phyloP scores from a whole-genome alignment of 2,888 invertebrate species.

The Oxystoma pomonae region DNA sequence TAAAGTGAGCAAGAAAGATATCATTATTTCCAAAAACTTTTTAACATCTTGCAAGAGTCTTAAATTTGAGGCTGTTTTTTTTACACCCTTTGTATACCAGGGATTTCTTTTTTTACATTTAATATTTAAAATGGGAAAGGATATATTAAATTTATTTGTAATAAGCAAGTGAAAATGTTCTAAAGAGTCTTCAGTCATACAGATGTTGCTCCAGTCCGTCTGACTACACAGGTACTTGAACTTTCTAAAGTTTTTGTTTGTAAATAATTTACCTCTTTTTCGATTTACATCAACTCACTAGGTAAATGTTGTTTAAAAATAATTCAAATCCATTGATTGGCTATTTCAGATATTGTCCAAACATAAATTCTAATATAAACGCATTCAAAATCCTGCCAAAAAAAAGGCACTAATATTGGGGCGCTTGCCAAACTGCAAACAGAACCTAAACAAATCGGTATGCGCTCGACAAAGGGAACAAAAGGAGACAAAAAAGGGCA shows the following conservation, averaged over 20 bases:
- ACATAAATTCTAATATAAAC: too few species aligned
- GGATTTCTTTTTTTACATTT: too few species aligned
- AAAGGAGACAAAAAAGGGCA: background rate
- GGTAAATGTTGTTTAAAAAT: too few species aligned
- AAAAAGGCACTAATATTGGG: background rate
- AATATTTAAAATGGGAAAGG: too few species aligned
- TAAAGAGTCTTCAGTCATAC: background rate
- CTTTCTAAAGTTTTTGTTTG: background rate
- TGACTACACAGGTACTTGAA: background rate
- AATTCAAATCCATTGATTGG: too few species aligned
- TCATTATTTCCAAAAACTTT: background rate
- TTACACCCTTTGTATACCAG: background rate
- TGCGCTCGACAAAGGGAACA: background rate
- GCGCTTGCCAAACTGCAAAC: background rate
- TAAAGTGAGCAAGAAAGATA: background rate
- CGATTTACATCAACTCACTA: too few species aligned
- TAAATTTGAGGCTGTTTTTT: background rate
- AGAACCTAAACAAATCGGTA: background rate
- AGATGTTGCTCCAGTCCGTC: background rate
- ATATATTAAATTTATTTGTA: background rate
- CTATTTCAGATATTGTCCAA: too few species aligned
- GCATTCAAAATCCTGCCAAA: too few species aligned
- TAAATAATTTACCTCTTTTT: constrained; percentile 14
- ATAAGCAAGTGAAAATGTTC: background rate
- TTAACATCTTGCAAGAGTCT: background rate